These are phyloP conservation scores for Pecten maximus DNA, from an alignment of 2,888 invertebrate species.

Conservation along the genomic window DNA sequence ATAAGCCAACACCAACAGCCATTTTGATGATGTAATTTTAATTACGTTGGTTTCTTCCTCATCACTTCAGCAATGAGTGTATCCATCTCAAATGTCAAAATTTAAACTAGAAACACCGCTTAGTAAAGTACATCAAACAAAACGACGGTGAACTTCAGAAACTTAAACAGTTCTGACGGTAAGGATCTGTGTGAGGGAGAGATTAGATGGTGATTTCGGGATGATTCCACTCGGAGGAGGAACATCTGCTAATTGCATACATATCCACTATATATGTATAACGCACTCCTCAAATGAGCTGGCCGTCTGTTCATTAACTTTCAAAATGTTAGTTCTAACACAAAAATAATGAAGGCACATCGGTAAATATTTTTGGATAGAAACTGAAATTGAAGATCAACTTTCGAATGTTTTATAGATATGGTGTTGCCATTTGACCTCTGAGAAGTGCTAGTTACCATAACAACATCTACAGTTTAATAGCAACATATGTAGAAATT, in stretches of 20 bases:
- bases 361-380: constrained; percentile 22
- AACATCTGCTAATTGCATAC: constrained; percentile 27
- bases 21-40: constrained; percentile 27
- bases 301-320: constrained; percentile 29
- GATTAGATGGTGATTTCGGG: background rate
- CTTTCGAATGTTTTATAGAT: background rate
- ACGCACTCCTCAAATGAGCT: background rate
- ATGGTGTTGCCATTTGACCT: background rate
- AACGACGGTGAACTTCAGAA: background rate
- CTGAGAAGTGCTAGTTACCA: background rate
- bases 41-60: background rate
- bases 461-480: background rate
- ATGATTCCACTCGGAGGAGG: background rate
- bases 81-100: constrained; percentile 13
- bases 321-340: constrained; percentile 33
- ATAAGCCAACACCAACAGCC: background rate
- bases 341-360: background rate
- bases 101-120: background rate
- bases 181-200: background rate
- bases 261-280: background rate
- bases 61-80: background rate
- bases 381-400: constrained; percentile 27
- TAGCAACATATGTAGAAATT: background rate
- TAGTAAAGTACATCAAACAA: constrained; percentile 26
- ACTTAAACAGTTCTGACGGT: background rate